These are phyloP conservation scores for Heterochromis multidens DNA, from an alignment of 2,113 vertebrate genomes.

Conservation along the genomic window DNA sequence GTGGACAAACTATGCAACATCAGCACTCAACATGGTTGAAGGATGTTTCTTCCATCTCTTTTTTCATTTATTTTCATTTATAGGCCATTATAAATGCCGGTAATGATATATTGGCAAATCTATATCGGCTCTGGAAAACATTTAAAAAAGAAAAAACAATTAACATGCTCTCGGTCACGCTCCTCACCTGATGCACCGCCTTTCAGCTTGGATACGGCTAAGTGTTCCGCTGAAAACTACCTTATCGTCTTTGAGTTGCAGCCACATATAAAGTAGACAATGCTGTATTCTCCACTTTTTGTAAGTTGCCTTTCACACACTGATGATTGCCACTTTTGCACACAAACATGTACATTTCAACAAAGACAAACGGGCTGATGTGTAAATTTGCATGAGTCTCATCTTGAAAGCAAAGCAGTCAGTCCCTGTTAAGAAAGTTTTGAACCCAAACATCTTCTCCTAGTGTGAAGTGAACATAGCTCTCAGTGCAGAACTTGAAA, in stretches of 20 bases:
- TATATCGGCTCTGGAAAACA: too few species aligned
- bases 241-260: not conserved
- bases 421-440: slow-evolving; percentile 19
- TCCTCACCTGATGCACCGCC: too few species aligned
- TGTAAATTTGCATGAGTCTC: not conserved
- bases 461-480: not conserved
- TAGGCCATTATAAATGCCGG: not conserved
- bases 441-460: not conserved
- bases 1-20: not conserved
- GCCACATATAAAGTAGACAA: not conserved
- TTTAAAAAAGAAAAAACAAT: too few species aligned
- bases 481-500: slow-evolving; percentile 58
- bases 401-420: not conserved
- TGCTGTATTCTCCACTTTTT: not conserved
- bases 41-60: not conserved
- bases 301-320: not conserved
- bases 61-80: not conserved
- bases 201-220: not conserved
- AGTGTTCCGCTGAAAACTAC: not conserved
- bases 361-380: not conserved
- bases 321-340: too few species aligned
- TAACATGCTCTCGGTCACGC: too few species aligned
- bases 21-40: not conserved
- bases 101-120: not conserved
- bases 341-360: not conserved